Conservation (phyloP, 2,888 invertebrate genomes). For the Melinopterus prodromus region DNA sequence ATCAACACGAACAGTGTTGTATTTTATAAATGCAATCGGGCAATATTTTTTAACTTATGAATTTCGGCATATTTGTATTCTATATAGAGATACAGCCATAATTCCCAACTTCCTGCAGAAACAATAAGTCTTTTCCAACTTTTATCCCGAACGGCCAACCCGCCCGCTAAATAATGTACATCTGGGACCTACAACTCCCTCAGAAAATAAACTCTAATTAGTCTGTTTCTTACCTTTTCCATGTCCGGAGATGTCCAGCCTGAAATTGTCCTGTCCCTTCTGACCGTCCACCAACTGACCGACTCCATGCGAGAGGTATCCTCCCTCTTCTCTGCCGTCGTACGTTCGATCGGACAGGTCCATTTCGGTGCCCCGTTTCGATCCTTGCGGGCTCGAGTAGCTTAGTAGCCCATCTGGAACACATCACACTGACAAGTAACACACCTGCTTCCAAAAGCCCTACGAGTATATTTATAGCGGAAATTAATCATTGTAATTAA, state of each 20-base stretch:
- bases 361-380: slow-evolving; percentile 74
- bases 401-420: slow-evolving; percentile 77
- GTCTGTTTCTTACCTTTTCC: slow-evolving; percentile 67
- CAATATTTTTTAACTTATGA: no score
- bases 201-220: background rate
- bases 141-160: background rate
- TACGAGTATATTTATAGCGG: slow-evolving; percentile 38
- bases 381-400: slow-evolving; percentile 81
- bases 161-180: background rate
- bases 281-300: slow-evolving; percentile 83
- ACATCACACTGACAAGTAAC: slow-evolving; percentile 38
- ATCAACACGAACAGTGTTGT: no score
- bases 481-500: slow-evolving; percentile 44
- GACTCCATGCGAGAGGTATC: slow-evolving; percentile 73
- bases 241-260: slow-evolving; percentile 69
- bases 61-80: background rate
- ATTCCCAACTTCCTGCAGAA: background rate
- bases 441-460: slow-evolving; percentile 39
- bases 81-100: background rate
- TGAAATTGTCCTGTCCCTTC: slow-evolving; percentile 78
- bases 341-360: slow-evolving; percentile 82
- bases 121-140: background rate
- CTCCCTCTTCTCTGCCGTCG: slow-evolving; percentile 74
- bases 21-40: no score
- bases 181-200: background rate